Evolutionary conservation across 2,113 vertebrate genomes (phyloP).

Genomic region (Diphyllodes magnificus): DNA sequence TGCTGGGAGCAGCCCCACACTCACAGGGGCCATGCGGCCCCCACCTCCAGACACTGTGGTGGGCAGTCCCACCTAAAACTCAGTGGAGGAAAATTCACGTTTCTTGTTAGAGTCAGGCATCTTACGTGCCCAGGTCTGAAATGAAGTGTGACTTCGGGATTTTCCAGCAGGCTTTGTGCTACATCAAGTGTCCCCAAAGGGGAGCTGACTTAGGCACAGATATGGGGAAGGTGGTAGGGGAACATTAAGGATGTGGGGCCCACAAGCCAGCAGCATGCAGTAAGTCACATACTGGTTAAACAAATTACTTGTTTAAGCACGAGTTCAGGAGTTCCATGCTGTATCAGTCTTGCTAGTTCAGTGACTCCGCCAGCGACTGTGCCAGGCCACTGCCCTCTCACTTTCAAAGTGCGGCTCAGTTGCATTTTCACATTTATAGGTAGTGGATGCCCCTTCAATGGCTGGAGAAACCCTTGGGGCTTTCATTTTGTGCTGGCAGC

Average conservation of each 20-base stretch:
- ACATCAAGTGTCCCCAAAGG: background rate
- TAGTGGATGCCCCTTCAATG: background rate
- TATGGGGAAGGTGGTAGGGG: background rate
- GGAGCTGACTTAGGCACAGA: background rate
- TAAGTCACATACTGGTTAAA: background rate
- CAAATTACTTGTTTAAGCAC: background rate
- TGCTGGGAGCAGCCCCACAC: rapidly evolving
- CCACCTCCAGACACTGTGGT: background rate
- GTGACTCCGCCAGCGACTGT: background rate
- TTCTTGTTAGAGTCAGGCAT: background rate
- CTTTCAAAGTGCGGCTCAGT: background rate
- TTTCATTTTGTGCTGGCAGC: constrained; percentile 51
- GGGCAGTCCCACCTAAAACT: background rate
- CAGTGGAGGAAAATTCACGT: background rate
- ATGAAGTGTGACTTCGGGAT: background rate
- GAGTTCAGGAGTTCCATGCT: background rate
- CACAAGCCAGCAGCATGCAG: background rate
- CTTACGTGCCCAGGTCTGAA: background rate
- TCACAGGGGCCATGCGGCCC: background rate
- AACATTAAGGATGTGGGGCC: background rate
- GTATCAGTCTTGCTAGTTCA: background rate
- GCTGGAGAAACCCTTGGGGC: constrained; percentile 25
- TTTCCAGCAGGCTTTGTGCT: background rate
- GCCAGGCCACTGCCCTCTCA: constrained; percentile 7
- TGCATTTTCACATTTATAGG: constrained; percentile 13